These are phyloP conservation scores for Oophaga sylvatica DNA, from an alignment of 2,797 vertebrate species.

Conservation along the genomic window DNA sequence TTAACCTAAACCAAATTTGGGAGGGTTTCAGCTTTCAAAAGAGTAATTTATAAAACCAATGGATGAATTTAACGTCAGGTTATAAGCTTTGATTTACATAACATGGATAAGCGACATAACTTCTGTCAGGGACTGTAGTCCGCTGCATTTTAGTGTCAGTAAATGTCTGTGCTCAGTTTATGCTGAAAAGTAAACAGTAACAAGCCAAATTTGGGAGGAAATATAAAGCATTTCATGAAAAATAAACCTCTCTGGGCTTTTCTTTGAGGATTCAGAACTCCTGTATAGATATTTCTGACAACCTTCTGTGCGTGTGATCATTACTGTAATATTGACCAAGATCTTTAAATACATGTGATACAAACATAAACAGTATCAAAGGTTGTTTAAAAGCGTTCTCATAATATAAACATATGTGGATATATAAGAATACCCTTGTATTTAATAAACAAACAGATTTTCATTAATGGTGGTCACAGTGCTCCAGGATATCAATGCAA, in stretches of 20 bases:
- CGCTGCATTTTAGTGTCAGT: neutral
- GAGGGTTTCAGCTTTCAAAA: no score
- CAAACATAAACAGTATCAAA: neutral
- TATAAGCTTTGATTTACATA: no score
- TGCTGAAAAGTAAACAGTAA: neutral
- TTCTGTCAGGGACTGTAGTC: neutral
- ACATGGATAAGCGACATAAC: no score
- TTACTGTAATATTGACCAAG: neutral
- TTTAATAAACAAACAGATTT: no score
- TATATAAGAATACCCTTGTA: no score
- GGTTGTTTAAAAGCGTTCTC: neutral
- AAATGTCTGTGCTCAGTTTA: neutral
- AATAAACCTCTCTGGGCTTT: neutral
- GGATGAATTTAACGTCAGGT: no score
- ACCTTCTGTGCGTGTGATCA: neutral
- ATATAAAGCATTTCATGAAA: neutral
- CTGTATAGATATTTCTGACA: neutral
- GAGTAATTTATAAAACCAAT: no score
- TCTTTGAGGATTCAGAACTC: neutral
- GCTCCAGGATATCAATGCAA: no score
- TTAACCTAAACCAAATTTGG: no score
- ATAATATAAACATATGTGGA: neutral
- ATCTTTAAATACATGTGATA: neutral
- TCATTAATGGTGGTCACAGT: no score
- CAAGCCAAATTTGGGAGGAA: neutral